Evolutionary conservation across 2,888 invertebrate species (phyloP).

Genomic region (Leucophenga maculata): DNA sequence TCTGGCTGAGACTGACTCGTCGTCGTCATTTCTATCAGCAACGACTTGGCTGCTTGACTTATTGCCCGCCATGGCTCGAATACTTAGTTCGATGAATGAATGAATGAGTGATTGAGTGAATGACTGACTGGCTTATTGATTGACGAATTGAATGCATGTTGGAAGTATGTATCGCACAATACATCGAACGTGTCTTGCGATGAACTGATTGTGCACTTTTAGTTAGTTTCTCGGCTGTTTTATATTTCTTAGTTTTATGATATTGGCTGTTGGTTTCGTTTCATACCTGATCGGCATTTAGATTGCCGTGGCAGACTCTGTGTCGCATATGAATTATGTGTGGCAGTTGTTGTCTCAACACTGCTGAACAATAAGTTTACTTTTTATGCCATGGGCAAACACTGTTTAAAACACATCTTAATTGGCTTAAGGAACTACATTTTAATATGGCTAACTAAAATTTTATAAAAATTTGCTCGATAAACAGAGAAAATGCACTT

Average conservation of each 20-base stretch:
- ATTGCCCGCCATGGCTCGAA: conserved; percentile 15
- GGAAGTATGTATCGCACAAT: background rate
- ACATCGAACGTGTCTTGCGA: conserved; percentile 20
- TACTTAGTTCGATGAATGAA: conserved; percentile 16
- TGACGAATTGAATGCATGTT: background rate
- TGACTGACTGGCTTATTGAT: background rate
- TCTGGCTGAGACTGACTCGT: conserved; percentile 29
- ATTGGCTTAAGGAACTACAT: too few relatives aligned
- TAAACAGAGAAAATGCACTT: too few relatives aligned
- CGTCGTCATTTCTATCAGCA: conserved; percentile 24
- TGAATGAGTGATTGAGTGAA: background rate
- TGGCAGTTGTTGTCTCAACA: conserved; percentile 23
- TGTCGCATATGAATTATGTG: conserved; percentile 69
- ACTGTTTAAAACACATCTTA: too few relatives aligned
- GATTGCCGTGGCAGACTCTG: conserved; percentile 63
- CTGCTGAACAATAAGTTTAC: conserved; percentile 25
- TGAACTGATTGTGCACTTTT: conserved; percentile 25
- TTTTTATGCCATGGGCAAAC: conserved; percentile 57
- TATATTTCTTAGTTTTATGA: conserved; percentile 26
- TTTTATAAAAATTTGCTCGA: too few relatives aligned
- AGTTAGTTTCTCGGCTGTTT: conserved; percentile 13
- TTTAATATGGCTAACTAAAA: too few relatives aligned
- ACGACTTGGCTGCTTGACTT: conserved; percentile 20
- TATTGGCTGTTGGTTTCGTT: conserved; percentile 29
- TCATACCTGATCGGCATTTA: conserved; percentile 49